Conservation (phyloP, 2,888 invertebrate species). For the Urechis unicinctus region DNA sequence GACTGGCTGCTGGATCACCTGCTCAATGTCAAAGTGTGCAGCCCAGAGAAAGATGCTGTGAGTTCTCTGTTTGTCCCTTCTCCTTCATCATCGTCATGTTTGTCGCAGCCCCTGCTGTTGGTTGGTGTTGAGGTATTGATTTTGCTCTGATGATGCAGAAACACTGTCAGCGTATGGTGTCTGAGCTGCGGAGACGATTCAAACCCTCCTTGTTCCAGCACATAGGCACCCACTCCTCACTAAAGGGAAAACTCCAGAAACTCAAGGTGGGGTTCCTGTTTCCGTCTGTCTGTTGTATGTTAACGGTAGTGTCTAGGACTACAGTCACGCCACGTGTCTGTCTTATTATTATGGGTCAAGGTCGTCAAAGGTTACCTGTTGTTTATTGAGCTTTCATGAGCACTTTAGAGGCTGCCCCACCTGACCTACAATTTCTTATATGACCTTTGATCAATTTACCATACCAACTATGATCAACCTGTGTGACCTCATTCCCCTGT, state of each 20-base stretch:
- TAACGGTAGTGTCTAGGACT: no score
- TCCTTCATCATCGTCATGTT: not conserved
- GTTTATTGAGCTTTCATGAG: no score
- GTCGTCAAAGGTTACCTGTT: no score
- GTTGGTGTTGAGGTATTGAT: not conserved
- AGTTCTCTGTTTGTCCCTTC: constrained; percentile 17
- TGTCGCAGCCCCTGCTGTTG: not conserved
- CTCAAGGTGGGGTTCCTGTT: constrained; percentile 72
- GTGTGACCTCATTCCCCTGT: no score
- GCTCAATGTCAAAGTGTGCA: constrained; percentile 81
- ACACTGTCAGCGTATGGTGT: constrained; percentile 60
- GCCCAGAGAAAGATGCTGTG: constrained; percentile 51
- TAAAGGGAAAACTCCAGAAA: constrained; percentile 93
- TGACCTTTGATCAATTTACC: no score
- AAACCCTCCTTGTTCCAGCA: constrained; percentile 92
- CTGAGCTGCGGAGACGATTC: constrained; percentile 56
- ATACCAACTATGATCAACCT: no score
- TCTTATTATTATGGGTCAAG: no score
- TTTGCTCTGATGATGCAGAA: constrained; percentile 60
- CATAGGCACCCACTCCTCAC: constrained; percentile 87
- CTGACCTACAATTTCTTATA: no score
- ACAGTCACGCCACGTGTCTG: no score
- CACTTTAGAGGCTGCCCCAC: no score
- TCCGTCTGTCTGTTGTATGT: no score
- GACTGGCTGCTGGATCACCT: constrained; percentile 92